Base-by-base conservation (phyloP, 2,888 invertebrate species). In the Tipula lateralis region DNA sequence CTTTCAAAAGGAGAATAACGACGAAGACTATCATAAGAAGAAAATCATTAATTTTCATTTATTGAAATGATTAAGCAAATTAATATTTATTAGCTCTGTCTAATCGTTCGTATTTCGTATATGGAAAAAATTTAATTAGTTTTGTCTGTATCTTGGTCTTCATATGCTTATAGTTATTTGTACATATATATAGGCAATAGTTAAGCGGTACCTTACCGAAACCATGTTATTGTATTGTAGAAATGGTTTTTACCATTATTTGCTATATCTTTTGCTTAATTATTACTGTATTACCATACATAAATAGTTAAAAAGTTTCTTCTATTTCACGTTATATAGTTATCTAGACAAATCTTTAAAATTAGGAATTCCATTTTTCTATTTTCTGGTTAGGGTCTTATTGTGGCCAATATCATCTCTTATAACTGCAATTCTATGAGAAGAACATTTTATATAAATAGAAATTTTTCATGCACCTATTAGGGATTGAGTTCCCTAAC, bases 51-150 rank as follows among this genome's bases (percentile, higher is more conserved):
- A 66, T 66, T 66, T 66, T 19, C 66, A 66, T 66, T 66, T 66
- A 66, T 66, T 66, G 66, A 66, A 66, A 66, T 66, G 66, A 66
- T 66, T 66, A 66, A 66, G 66, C 66, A 66, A 66, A 66, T 66
- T 66, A 19, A 66, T 24, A 66, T 66, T 66, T 66, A 66, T 66
- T 66, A 66, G 66, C 24, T 66, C 24, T 66, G 66, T 24, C 66
- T 66, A 66, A 66, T 66, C 66, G 66, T 66, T 66, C 66, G 66
- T 66, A 50, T 50, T 24, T 66, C 24, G 24, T 19, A 24, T 24
- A 24, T 24, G 24, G n/a, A n/a, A n/a, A 7, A 6, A 66, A 19
- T 66, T 44, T 44, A 44, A 66, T 66, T 66, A 24, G 19, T 66
- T 66, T 66, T 66, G 19, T 2, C 66, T 66, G 13, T 3, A 5